Percentiles rank a stretch among this genome's conserved stretches.
Conservation (phyloP, 2,888 invertebrate genomes). For the Polymixis lichenea region DNA sequence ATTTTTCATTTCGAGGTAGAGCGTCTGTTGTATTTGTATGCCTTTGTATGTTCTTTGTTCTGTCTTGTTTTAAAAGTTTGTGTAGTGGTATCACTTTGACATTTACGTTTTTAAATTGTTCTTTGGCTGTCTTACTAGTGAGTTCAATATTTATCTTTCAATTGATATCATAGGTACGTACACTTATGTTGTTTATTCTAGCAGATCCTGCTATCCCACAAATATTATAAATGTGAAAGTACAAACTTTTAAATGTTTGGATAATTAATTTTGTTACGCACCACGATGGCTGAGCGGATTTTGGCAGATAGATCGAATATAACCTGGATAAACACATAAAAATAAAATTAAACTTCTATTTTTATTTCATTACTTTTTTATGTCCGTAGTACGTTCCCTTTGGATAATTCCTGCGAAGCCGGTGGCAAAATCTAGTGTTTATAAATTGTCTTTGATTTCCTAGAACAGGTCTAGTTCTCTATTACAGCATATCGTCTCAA, state of each 20-base stretch:
- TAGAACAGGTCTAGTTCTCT: not conserved
- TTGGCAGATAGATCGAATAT: no score
- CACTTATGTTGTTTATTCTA: not conserved
- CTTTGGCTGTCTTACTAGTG: not conserved
- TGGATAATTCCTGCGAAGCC: no score
- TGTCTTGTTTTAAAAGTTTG: not conserved
- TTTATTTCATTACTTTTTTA: no score
- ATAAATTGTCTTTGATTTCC: not conserved
- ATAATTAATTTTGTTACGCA: no score
- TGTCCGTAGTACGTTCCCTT: no score
- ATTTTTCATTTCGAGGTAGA: conserved; percentile 20
- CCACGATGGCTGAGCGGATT: no score
- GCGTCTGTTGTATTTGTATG: conserved; percentile 13
- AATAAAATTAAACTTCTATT: no score
- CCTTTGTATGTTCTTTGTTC: not conserved
- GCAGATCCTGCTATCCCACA: no score
- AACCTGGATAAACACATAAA: no score
- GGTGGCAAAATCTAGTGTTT: not conserved
- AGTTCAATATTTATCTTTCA: not conserved
- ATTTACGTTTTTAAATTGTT: not conserved
- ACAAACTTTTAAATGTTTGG: no score
- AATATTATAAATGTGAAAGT: no score
- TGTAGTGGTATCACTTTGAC: not conserved
- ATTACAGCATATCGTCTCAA: not conserved
- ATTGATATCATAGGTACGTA: not conserved